Conservation (phyloP, 2,113 vertebrate genomes). For the Sitta europaea region DNA sequence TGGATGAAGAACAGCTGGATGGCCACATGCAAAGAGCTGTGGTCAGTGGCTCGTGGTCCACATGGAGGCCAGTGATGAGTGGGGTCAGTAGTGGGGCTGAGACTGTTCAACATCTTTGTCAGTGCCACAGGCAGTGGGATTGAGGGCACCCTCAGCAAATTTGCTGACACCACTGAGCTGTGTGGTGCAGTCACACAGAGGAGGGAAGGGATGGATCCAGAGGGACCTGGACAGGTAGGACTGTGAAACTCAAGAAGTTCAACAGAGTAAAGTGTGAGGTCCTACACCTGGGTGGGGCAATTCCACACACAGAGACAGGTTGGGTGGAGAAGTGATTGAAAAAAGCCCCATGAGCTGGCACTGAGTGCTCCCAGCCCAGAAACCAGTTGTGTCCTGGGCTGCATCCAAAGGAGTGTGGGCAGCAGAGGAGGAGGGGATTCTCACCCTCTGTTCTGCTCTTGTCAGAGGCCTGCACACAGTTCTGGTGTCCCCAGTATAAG, state of each 20-base stretch:
- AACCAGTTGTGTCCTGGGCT: neutral
- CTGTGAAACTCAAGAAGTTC: neutral
- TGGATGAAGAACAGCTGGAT: neutral
- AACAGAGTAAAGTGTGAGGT: neutral
- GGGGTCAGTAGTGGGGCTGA: neutral
- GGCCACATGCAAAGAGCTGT: neutral
- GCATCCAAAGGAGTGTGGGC: neutral
- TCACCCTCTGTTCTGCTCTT: neutral
- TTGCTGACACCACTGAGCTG: neutral
- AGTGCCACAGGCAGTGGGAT: neutral
- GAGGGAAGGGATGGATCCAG: neutral
- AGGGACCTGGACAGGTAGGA: neutral
- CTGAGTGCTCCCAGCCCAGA: neutral
- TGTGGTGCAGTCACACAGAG: neutral
- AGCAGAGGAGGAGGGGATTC: neutral
- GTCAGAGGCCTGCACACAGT: neutral
- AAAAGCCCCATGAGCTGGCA: neutral
- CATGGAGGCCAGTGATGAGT: fast-evolving
- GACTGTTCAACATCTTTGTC: neutral
- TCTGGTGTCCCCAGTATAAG: neutral
- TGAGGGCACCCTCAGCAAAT: neutral
- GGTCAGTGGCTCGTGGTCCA: neutral
- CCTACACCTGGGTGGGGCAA: neutral
- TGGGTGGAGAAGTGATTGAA: neutral
- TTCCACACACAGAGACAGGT: neutral